Percentiles rank a stretch among this genome's conserved stretches.
Evolutionary conservation across 2,113 vertebrate genomes (phyloP).

Genomic region (Orycteropus afer): DNA sequence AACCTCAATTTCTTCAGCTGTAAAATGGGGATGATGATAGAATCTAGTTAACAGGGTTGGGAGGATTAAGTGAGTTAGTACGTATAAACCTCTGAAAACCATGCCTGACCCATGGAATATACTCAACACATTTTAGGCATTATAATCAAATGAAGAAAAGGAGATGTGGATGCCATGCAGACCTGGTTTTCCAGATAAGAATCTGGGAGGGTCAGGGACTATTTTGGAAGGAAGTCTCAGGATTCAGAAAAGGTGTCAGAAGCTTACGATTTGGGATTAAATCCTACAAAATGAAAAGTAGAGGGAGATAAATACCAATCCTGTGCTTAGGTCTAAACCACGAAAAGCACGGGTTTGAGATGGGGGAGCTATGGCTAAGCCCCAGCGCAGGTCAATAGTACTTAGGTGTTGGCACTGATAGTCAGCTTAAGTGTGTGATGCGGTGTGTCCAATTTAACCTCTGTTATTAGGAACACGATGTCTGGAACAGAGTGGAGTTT

Average conservation of each 20-base stretch:
- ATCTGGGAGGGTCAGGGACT: not conserved
- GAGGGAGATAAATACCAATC: not conserved
- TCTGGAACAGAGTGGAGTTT: not conserved
- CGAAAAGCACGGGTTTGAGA: not conserved
- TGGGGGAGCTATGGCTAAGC: too few species aligned
- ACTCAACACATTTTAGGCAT: not conserved
- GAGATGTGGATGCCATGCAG: not conserved
- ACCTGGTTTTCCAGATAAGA: not conserved
- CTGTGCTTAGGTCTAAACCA: not conserved
- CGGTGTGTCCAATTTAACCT: not conserved
- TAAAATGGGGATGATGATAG: not conserved
- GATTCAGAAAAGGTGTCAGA: not conserved
- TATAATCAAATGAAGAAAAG: not conserved
- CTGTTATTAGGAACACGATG: not conserved
- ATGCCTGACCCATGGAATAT: too few species aligned
- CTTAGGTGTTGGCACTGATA: rapidly evolving
- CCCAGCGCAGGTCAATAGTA: rapidly evolving
- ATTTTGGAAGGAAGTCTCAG: not conserved
- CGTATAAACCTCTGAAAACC: not conserved
- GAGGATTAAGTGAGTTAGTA: not conserved
- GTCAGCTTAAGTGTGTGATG: not conserved
- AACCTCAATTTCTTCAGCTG: not conserved
- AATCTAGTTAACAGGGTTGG: not conserved
- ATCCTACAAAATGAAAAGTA: not conserved
- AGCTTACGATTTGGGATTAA: not conserved